These are phyloP conservation scores for Tachina lurida DNA, from an alignment of 2,888 invertebrate genomes.

Conservation along the genomic window DNA sequence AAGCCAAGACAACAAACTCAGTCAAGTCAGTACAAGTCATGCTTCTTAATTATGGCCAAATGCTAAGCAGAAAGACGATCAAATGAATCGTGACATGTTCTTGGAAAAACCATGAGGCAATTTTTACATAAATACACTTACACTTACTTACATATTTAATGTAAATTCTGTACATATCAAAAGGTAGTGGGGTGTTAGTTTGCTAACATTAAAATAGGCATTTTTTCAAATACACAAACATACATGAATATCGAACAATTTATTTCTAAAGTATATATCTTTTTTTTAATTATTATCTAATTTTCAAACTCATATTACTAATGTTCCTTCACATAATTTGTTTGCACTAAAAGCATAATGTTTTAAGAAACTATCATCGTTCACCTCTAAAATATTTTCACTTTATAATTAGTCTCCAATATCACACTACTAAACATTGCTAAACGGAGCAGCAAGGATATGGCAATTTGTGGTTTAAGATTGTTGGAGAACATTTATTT, in stretches of 20 bases:
- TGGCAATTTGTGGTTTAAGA: too few species aligned
- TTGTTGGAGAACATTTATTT: too few species aligned
- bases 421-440: too few species aligned
- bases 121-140: background rate
- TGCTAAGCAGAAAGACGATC: constrained; percentile 44
- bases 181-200: background rate
- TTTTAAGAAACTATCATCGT: too few species aligned
- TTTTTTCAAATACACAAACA: background rate
- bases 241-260: constrained; percentile 1
- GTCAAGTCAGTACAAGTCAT: constrained; percentile 57
- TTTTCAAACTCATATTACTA: too few species aligned
- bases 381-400: too few species aligned
- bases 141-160: background rate
- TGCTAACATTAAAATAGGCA: background rate
- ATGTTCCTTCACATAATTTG: too few species aligned
- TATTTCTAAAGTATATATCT: background rate
- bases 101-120: constrained; percentile 63
- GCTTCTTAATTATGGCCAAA: constrained; percentile 58
- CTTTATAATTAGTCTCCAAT: too few species aligned
- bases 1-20: constrained; percentile 24
- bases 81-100: constrained; percentile 67
- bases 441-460: too few species aligned
- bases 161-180: background rate
- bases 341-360: too few species aligned
- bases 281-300: background rate